Evolutionary conservation across 2,888 invertebrate species (phyloP).

Genomic region (Torymus aiolomorphi): DNA sequence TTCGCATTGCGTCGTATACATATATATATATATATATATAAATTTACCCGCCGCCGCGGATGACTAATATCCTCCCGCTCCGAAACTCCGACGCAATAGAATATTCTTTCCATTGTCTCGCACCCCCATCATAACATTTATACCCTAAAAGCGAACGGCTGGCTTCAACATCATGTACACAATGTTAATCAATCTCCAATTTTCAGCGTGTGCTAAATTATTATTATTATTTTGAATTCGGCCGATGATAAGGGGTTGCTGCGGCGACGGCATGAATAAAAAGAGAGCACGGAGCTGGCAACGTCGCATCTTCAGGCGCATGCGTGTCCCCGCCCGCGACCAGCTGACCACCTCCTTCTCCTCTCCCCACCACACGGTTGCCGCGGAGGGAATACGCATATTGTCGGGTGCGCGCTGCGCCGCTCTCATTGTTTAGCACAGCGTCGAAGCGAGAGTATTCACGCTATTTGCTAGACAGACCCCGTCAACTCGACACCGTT

Average conservation of each 20-base stretch:
- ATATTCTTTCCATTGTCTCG: not conserved
- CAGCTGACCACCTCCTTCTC: too few species aligned
- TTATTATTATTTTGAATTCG: not conserved
- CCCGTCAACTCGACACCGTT: not conserved
- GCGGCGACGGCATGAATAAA: too few species aligned
- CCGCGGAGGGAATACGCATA: constrained; percentile 17
- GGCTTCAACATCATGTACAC: not conserved
- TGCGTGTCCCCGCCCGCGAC: constrained; percentile 16
- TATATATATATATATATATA: too few species aligned
- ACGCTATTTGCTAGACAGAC: constrained; percentile 70
- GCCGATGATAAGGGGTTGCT: too few species aligned
- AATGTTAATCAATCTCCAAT: constrained; percentile 15
- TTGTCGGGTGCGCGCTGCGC: too few species aligned
- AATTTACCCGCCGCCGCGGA: too few species aligned
- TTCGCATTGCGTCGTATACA: too few species aligned
- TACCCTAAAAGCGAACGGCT: not conserved
- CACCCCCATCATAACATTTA: not conserved
- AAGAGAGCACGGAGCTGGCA: constrained; percentile 14
- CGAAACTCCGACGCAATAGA: too few species aligned
- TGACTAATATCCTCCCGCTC: too few species aligned
- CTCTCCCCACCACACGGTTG: too few species aligned
- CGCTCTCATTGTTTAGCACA: constrained; percentile 69
- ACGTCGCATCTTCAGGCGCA: constrained; percentile 20
- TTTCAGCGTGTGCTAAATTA: constrained; percentile 13
- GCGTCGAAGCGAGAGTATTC: constrained; percentile 76